Conservation (phyloP, 1,140 invertebrate genomes). For the Scaptomyza montana region DNA sequence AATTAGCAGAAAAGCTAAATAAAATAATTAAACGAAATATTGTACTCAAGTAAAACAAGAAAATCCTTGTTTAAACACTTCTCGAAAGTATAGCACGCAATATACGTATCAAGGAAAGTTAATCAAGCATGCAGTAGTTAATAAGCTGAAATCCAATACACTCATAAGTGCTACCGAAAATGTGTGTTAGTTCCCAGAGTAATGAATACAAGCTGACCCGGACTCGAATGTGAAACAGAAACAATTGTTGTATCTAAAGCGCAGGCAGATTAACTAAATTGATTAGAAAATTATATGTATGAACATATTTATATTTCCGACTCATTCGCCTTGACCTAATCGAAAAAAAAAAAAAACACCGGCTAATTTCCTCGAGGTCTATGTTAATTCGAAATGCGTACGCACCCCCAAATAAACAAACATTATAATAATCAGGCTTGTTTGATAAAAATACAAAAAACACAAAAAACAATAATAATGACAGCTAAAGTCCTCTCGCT, state of each 20-base stretch:
- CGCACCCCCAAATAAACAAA: conserved; percentile 44
- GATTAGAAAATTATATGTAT: conserved; percentile 40
- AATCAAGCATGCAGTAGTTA: not conserved
- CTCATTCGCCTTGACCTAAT: conserved; percentile 40
- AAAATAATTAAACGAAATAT: not conserved
- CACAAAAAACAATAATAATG: conserved; percentile 61
- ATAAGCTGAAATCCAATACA: conserved; percentile 14
- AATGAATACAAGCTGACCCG: conserved; percentile 26
- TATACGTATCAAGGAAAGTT: not conserved
- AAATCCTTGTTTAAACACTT: not conserved
- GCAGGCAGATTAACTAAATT: conserved; percentile 43
- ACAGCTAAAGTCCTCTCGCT: conserved; percentile 72
- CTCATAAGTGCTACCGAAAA: conserved; percentile 34
- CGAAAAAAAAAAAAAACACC: conserved; percentile 12
- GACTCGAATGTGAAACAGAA: conserved; percentile 71
- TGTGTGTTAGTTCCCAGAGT: conserved; percentile 62
- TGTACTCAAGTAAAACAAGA: not conserved
- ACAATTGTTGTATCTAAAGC: conserved; percentile 53
- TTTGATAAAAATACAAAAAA: conserved; percentile 44
- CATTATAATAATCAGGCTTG: conserved; percentile 45
- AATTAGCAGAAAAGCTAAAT: not conserved
- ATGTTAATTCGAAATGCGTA: conserved; percentile 38
- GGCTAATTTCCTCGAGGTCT: conserved; percentile 42
- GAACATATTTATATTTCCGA: conserved; percentile 1
- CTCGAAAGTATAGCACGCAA: conserved; percentile 2